phyloP scores from a whole-genome alignment of 2,797 vertebrate species.

The Mastacembelus armatus region DNA sequence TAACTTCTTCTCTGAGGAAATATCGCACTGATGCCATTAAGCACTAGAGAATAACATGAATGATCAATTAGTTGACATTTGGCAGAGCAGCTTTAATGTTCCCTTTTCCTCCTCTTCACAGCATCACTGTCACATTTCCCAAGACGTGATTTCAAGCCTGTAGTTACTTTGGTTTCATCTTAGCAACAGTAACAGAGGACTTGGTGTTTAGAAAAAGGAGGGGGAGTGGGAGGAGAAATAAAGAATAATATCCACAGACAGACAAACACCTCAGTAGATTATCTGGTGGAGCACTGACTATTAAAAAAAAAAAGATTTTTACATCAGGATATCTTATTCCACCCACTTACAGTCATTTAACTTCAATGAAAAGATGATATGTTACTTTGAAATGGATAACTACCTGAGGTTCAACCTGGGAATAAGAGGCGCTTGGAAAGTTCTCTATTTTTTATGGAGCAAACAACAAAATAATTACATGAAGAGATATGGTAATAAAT shows the following conservation, averaged over 20 bases:
- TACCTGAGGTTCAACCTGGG: slow-evolving; percentile 15
- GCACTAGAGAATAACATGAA: neutral
- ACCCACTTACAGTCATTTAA: neutral
- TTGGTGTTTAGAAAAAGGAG: slow-evolving; percentile 39
- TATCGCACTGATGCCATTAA: neutral
- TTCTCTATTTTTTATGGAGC: neutral
- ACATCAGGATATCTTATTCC: neutral
- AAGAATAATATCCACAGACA: slow-evolving; percentile 27
- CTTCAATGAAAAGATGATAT: neutral
- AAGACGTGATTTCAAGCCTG: slow-evolving; percentile 45
- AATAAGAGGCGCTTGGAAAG: neutral
- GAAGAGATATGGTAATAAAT: neutral
- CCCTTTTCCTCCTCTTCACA: slow-evolving; percentile 32
- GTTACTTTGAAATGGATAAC: slow-evolving; percentile 32
- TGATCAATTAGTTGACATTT: neutral
- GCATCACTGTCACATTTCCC: slow-evolving; percentile 50
- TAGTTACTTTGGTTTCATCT: slow-evolving; percentile 78
- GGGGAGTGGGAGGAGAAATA: slow-evolving; percentile 26
- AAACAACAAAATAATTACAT: neutral
- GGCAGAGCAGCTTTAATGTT: slow-evolving; percentile 11
- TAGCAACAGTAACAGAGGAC: slow-evolving; percentile 78
- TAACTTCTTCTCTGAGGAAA: neutral
- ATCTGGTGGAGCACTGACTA: neutral
- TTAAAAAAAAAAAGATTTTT: slow-evolving; percentile 8
- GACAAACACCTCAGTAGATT: slow-evolving; percentile 5